phyloP scores from a whole-genome alignment of 2,113 vertebrate species.

The Daboia siamensis region DNA sequence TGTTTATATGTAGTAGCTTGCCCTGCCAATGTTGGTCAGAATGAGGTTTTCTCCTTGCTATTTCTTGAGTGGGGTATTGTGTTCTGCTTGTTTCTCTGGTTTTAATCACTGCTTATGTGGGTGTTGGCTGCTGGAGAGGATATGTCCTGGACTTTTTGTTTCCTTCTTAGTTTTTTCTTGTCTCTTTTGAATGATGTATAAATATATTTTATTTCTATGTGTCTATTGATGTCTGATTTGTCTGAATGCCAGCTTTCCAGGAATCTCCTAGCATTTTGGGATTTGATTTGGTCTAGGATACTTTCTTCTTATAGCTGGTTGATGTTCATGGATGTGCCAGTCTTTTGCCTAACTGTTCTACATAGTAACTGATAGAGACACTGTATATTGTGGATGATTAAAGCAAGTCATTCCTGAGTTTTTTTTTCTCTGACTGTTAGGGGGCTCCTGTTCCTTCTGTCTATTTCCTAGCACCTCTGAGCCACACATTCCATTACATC shows the following conservation, averaged over 20 bases:
- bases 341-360: background rate
- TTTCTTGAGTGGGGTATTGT: background rate
- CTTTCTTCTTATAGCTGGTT: background rate
- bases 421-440: background rate
- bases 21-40: background rate
- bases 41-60: background rate
- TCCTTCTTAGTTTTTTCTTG: background rate
- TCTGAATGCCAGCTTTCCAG: background rate
- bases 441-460: background rate
- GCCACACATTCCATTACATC: background rate
- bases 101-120: background rate
- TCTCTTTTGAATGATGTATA: background rate
- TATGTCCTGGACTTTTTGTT: background rate
- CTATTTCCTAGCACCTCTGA: background rate
- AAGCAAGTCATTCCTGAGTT: background rate
- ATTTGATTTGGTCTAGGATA: background rate
- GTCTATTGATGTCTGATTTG: background rate
- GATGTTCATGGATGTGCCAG: background rate
- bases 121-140: background rate
- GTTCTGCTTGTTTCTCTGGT: background rate
- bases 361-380: background rate
- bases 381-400: background rate
- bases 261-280: background rate
- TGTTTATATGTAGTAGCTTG: background rate
- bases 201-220: background rate